phyloP scores from a whole-genome alignment of 2,888 invertebrate genomes.

The Dynastes hyllus region DNA sequence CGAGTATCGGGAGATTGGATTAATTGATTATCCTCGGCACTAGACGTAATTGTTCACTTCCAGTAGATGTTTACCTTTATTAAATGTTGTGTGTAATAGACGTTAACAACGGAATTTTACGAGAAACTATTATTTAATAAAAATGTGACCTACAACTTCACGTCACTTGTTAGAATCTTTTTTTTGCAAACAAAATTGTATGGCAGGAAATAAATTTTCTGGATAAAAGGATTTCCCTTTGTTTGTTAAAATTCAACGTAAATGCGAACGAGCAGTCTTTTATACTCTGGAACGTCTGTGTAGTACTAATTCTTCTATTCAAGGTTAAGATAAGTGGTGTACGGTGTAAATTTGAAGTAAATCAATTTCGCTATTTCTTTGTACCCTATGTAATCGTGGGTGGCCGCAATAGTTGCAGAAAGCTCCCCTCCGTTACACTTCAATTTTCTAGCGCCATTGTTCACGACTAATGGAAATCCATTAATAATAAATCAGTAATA shows the following conservation, averaged over 20 bases:
- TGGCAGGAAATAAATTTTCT: too few species aligned
- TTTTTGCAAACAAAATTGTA: too few species aligned
- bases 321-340: conserved; percentile 37
- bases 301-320: conserved; percentile 26
- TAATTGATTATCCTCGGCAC: not conserved
- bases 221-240: too few species aligned
- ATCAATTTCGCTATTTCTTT: conserved; percentile 53
- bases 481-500: conserved; percentile 69
- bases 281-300: not conserved
- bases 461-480: conserved; percentile 68
- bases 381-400: conserved; percentile 56
- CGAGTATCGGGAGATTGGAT: conserved; percentile 6
- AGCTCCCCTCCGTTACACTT: conserved; percentile 58
- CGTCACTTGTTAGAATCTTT: too few species aligned
- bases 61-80: not conserved
- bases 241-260: conserved; percentile 15
- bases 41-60: not conserved
- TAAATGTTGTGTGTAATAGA: not conserved
- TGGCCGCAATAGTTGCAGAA: conserved; percentile 59
- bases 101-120: not conserved
- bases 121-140: too few species aligned
- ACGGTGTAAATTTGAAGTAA: conserved; percentile 49
- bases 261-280: not conserved
- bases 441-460: conserved; percentile 64
- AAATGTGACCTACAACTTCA: too few species aligned